These are phyloP conservation scores for Hemitrygon akajei DNA, from an alignment of 2,797 vertebrate species.

Conservation along the genomic window DNA sequence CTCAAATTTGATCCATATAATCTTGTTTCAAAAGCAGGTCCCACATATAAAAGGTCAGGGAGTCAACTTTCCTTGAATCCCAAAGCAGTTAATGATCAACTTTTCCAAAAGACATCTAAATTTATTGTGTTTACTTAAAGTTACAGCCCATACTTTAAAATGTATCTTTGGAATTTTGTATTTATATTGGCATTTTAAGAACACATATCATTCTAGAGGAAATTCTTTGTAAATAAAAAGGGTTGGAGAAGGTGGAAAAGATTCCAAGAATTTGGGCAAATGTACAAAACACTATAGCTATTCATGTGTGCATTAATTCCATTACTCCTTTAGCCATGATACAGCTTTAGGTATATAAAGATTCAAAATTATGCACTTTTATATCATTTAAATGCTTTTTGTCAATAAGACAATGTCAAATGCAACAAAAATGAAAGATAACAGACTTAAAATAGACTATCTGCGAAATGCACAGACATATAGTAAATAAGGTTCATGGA, in stretches of 20 bases:
- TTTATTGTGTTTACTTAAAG: not conserved
- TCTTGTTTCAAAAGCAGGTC: not conserved
- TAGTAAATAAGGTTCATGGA: too few species aligned
- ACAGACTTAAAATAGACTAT: too few species aligned
- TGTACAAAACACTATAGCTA: not conserved
- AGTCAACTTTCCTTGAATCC: not conserved
- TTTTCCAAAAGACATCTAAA: not conserved
- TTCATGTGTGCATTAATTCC: not conserved
- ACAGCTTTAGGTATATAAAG: not conserved
- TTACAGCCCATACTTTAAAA: not conserved
- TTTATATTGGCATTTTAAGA: not conserved
- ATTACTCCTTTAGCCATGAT: not conserved
- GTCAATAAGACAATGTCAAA: not conserved
- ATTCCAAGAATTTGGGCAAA: not conserved
- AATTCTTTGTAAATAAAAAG: constrained; percentile 2
- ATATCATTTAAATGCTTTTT: not conserved
- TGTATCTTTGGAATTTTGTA: not conserved
- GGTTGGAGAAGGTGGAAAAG: not conserved
- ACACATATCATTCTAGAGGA: not conserved
- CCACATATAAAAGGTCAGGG: too few species aligned
- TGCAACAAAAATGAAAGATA: too few species aligned
- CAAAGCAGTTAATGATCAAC: not conserved
- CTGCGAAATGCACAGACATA: too few species aligned
- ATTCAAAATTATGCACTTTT: not conserved
- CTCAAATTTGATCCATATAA: not conserved